Percentiles rank a stretch among this genome's conserved stretches.
phyloP scores from a whole-genome alignment of 1,140 invertebrate species.

The Cherax destructor region DNA sequence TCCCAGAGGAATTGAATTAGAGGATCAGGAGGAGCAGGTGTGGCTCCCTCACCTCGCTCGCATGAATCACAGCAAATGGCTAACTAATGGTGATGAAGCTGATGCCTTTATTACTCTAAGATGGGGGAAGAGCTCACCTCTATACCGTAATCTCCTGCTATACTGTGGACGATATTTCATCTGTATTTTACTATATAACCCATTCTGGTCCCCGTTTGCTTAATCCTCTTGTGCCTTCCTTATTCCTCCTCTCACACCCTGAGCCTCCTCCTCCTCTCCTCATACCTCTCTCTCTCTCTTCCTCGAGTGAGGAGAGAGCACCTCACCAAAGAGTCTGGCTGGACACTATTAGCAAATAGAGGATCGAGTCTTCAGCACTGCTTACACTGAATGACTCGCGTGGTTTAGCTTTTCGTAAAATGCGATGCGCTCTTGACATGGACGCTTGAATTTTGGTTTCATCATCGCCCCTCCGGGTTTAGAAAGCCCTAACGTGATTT shows the following conservation, averaged over 20 bases:
- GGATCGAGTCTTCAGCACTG: too few species aligned
- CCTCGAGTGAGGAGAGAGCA: too few species aligned
- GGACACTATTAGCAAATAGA: too few species aligned
- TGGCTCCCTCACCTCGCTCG: neutral
- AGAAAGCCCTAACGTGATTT: too few species aligned
- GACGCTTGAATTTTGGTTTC: too few species aligned
- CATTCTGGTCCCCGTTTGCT: neutral
- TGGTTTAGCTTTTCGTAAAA: too few species aligned
- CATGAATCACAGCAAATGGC: constrained; percentile 20
- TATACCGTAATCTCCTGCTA: constrained; percentile 25
- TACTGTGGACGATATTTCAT: neutral
- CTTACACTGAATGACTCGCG: too few species aligned
- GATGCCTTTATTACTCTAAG: constrained; percentile 15
- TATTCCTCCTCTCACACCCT: neutral
- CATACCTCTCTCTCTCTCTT: too few species aligned
- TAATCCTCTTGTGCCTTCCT: neutral
- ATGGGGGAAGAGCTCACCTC: constrained; percentile 15
- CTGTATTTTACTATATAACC: neutral
- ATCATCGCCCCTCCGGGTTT: too few species aligned
- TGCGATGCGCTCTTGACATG: too few species aligned
- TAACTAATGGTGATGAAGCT: constrained; percentile 30
- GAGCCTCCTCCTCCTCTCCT: neutral
- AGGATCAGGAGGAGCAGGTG: neutral
- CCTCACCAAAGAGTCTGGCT: too few species aligned
- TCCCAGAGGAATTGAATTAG: constrained; percentile 25